Base-by-base conservation (phyloP, 1,140 invertebrate genomes). In the Drosophila melanica region DNA sequence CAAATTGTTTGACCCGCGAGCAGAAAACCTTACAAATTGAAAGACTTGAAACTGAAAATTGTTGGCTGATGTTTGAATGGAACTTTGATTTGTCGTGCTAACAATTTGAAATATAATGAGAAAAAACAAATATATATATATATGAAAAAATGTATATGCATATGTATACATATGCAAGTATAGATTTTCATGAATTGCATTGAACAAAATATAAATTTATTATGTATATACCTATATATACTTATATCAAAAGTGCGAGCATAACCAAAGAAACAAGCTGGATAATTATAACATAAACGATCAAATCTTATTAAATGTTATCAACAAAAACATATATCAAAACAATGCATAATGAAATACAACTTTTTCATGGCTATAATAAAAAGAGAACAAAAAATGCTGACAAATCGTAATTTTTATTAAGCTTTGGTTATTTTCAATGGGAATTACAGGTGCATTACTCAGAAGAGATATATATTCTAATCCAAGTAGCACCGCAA, bases 11-110 rank as follows among this genome's bases (percentile, higher is more conserved):
- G 33, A 37, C 10, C 44, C 27, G 47, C n/a, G 35, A 39, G 55
- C 71, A 76, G 71, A 81, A 55, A 64, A 70, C 27, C 64, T 72
- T 79, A 81, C 71, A 70, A 81, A 87, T 73, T 65, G 82, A 86
- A 87, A 86, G 82, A 87, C 82, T 87, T 87, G 50, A 87, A 75
- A 79, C 37, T 65, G 63, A 77, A 79, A 79, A 77, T 68, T 77
- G 77, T 79, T 77, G 74, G 77, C 77, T 79, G 77, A 79, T 77
- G 58, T 74, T 65, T 76, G 60, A 69, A 75, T 57, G 63, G 58
- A 77, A 70, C 58, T 63, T 42, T 57, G 51, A 55, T 72, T 67
- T 48, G 42, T 53, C 51, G 53, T 60, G 64, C 64, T 55, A 68
- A 18, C 33, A 42, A 62, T 59, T 44, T n/a, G 37, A 30, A 45